A percentile compares a stretch with the other conserved stretches of the same genome.
Evolutionary conservation across 2,888 invertebrate genomes (phyloP).

Genomic region (Cepaea hortensis): DNA sequence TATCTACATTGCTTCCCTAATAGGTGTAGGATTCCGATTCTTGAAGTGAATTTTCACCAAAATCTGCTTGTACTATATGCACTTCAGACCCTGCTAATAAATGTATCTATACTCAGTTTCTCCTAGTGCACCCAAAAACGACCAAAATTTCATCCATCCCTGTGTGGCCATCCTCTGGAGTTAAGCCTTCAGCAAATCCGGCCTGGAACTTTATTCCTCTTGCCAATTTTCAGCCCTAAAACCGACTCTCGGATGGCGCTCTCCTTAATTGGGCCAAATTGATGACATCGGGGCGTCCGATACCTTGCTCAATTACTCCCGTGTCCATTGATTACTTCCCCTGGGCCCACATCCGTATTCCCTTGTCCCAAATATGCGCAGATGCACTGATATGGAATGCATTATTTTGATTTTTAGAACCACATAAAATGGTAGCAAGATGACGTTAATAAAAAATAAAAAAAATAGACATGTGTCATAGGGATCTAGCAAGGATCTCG

Average conservation of each 20-base stretch:
- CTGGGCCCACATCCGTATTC: slow-evolving; percentile 40
- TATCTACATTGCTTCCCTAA: too few species aligned
- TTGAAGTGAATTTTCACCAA: too few species aligned
- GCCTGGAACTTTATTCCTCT: slow-evolving; percentile 42
- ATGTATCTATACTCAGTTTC: too few species aligned
- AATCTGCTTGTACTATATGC: too few species aligned
- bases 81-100: too few species aligned
- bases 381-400: slow-evolving; percentile 19
- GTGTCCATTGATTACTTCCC: slow-evolving; percentile 47
- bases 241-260: slow-evolving; percentile 42
- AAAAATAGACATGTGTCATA: slow-evolving; percentile 6
- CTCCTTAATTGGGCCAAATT: slow-evolving; percentile 49
- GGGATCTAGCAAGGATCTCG: neutral
- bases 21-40: too few species aligned
- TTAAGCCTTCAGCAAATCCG: slow-evolving; percentile 44
- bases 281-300: slow-evolving; percentile 50
- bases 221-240: slow-evolving; percentile 47
- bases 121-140: neutral
- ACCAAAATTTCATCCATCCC: slow-evolving; percentile 11
- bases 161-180: slow-evolving; percentile 17
- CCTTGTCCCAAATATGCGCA: neutral
- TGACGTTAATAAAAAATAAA: neutral
- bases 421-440: neutral
- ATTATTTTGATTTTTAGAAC: neutral
- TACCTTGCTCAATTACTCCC: slow-evolving; percentile 47